Evolutionary conservation across 2,113 vertebrate species (phyloP).

Genomic region (Sebastes schlegelii): DNA sequence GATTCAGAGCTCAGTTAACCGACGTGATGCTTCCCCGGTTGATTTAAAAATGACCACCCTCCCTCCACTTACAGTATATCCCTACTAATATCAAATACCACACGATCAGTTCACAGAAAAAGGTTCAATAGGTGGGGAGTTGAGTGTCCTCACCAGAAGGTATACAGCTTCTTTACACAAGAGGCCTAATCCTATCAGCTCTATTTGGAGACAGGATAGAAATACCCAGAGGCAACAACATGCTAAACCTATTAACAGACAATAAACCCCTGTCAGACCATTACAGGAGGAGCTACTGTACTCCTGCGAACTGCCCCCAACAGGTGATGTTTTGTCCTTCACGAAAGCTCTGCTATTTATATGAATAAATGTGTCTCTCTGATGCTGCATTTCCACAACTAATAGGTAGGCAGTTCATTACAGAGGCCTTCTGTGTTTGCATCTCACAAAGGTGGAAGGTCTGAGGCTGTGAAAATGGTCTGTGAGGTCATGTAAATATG

Average conservation of each 20-base stretch:
- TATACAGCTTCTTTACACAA: conserved; percentile 55
- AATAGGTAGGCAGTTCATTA: background rate
- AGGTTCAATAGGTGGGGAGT: conserved; percentile 3
- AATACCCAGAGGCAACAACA: conserved; percentile 69
- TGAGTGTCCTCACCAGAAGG: conserved; percentile 42
- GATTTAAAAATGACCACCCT: conserved; percentile 33
- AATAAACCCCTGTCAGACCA: conserved; percentile 61
- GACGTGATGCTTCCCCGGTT: conserved; percentile 40
- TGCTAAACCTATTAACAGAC: conserved; percentile 70
- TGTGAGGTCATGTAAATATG: conserved; percentile 7
- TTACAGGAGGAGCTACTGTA: conserved; percentile 16
- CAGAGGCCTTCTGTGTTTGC: background rate
- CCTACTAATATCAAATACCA: conserved; percentile 49
- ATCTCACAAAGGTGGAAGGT: background rate
- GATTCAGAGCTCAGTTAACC: conserved; percentile 9
- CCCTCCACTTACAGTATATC: conserved; percentile 24
- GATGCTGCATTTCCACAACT: background rate
- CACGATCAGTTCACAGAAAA: conserved; percentile 52
- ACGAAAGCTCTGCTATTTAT: background rate
- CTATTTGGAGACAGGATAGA: conserved; percentile 76
- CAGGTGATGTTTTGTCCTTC: background rate
- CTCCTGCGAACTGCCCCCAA: conserved; percentile 13
- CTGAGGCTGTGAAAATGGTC: background rate
- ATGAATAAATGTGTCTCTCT: background rate
- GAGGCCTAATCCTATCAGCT: conserved; percentile 80